Conservation (phyloP, 2,888 invertebrate genomes). For the Heliconius ismenius region DNA sequence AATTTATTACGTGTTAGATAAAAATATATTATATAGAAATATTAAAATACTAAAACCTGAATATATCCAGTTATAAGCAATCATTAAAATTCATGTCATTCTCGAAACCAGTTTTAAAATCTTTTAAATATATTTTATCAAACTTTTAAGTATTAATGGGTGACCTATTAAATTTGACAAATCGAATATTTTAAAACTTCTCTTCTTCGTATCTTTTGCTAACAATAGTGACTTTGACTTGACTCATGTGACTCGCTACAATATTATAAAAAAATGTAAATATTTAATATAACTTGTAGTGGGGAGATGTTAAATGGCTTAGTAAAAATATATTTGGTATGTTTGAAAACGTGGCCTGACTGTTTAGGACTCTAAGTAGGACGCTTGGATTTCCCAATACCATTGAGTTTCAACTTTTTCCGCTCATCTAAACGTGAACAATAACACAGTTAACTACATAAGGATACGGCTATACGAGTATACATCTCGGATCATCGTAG, state of each 20-base stretch:
- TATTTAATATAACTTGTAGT: background rate
- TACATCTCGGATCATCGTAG: conserved; percentile 48
- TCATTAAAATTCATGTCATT: conserved; percentile 19
- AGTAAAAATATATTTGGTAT: conserved; percentile 19
- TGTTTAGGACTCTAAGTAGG: conserved; percentile 45
- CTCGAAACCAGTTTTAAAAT: conserved; percentile 25
- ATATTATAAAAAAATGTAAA: background rate
- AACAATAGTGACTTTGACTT: background rate
- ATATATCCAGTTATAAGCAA: conserved; percentile 12
- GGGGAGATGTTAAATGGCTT: conserved; percentile 22
- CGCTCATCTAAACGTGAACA: conserved; percentile 59
- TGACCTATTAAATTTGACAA: conserved; percentile 20
- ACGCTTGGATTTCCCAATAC: conserved; percentile 68
- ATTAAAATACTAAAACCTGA: conserved; percentile 4
- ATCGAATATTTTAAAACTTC: background rate
- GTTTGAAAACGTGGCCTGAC: conserved; percentile 41
- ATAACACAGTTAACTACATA: conserved; percentile 66
- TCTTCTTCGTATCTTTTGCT: background rate
- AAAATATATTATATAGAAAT: conserved; percentile 3
- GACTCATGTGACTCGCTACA: background rate
- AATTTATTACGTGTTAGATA: conserved; percentile 20
- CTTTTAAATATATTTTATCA: conserved; percentile 22
- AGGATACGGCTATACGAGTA: conserved; percentile 55
- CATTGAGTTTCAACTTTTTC: conserved; percentile 52
- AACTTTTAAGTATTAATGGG: conserved; percentile 18